Conservation (phyloP, 1,140 invertebrate genomes). For the Hycleus phaleratus region DNA sequence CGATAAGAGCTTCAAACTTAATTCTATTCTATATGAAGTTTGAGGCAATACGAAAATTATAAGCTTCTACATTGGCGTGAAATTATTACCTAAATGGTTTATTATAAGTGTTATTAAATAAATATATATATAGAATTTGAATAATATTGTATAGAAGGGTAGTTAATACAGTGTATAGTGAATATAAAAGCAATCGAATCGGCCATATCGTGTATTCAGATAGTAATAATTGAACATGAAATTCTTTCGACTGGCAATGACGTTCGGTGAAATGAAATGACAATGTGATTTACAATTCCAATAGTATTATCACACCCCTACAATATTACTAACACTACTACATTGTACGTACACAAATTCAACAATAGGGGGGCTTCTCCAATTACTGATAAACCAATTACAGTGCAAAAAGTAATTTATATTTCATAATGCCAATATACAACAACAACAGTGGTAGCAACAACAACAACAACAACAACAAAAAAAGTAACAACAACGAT, state of each 20-base stretch:
- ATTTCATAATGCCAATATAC: slow-evolving; percentile 14
- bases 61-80: too few species aligned
- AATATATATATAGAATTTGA: too few species aligned
- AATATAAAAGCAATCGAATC: slow-evolving; percentile 4
- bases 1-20: too few species aligned
- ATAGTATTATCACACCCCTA: slow-evolving; percentile 27
- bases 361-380: slow-evolving; percentile 12
- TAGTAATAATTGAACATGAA: slow-evolving; percentile 15
- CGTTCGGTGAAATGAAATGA: slow-evolving; percentile 28
- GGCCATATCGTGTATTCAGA: slow-evolving; percentile 10
- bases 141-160: too few species aligned
- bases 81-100: too few species aligned
- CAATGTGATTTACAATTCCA: slow-evolving; percentile 31
- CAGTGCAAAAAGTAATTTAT: slow-evolving; percentile 26
- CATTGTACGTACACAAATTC: too few species aligned
- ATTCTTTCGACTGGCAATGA: slow-evolving; percentile 15
- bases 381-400: slow-evolving; percentile 29
- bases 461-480: too few species aligned
- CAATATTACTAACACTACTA: background rate
- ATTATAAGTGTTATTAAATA: too few species aligned
- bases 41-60: too few species aligned
- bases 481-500: background rate
- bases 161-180: too few species aligned
- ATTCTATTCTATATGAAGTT: too few species aligned
- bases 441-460: too few species aligned